Base-by-base conservation (phyloP, 1,140 invertebrate genomes). In the Yoshiicerus persimilis region DNA sequence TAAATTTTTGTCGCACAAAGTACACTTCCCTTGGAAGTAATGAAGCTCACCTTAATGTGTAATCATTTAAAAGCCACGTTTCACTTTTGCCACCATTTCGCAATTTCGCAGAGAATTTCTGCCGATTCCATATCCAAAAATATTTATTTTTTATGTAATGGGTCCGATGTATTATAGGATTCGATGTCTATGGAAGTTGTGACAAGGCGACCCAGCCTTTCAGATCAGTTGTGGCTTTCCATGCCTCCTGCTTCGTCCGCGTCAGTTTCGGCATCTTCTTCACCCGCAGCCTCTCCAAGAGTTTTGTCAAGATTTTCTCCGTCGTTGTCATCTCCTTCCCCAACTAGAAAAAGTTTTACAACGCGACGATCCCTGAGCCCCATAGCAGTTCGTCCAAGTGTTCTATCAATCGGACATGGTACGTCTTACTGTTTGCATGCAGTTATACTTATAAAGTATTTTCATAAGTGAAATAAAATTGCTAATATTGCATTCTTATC, bases 271-370 rank as follows among this genome's bases (percentile, higher is more conserved):
- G 89, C 90, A 8, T 89, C 90, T 13, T 91, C 89, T 25, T 91
- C 90, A 0, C 90, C 90, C n/a, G 89, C 90, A 75, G 90, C 89
- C 27, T 91, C 90, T 23, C 90, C 90, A 27, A 62, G 90, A 13
- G 80, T 91, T 2, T 23, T 88, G 27, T 80, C 75, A 25, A 56
- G 89, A 77, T 91, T 91, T 62, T 91, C 90, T 13, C 90, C 90
- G 23, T 87, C 88, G 1, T 66, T 90, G 6, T 89, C 88, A 13
- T 91, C 90, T 9, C 93, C 93, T 8, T 93, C 93, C 84, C 93
- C 93, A 1, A 92, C 92, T 2, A 89, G 92, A 25, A 92, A 92
- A 88, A 92, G 91, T 85, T 92, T 92, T 87, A 91, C 91, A 23
- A 91, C 92, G 5, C 75, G 92, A 36, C 87, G 92, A 64, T 92